Evolutionary conservation across 1,140 invertebrate genomes (phyloP).

Genomic region (Euura saliciscinereae): DNA sequence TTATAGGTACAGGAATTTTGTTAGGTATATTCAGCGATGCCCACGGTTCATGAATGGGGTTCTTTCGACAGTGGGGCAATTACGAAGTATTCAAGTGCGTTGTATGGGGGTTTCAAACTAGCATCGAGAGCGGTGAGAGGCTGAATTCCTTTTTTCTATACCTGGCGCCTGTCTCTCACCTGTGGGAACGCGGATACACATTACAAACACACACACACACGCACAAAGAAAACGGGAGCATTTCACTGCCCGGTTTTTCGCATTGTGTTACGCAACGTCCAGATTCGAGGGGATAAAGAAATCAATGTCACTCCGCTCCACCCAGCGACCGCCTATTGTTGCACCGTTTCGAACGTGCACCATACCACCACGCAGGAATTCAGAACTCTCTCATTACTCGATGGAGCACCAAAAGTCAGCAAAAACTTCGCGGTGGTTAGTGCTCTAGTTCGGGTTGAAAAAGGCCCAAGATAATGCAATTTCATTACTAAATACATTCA

Average conservation of each 20-base stretch:
- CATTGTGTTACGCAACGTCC: slow-evolving; percentile 45
- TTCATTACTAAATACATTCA: too few relatives aligned
- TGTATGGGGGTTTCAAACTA: slow-evolving; percentile 29
- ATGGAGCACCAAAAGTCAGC: too few relatives aligned
- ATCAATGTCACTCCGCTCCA: slow-evolving; percentile 2
- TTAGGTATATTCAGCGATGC: neutral
- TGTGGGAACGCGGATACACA: slow-evolving; percentile 49
- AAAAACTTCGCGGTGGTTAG: too few relatives aligned
- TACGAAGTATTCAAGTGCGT: slow-evolving; percentile 45
- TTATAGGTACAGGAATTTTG: neutral
- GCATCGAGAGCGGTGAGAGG: neutral
- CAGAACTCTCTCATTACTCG: too few relatives aligned
- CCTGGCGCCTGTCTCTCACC: slow-evolving; percentile 49
- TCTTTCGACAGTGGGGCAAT: slow-evolving; percentile 36
- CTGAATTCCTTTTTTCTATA: slow-evolving; percentile 26
- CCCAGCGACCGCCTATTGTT: neutral
- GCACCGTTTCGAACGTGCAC: too few relatives aligned
- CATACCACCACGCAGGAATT: too few relatives aligned
- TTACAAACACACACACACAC: neutral
- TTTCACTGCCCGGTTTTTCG: slow-evolving; percentile 30
- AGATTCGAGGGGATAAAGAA: neutral
- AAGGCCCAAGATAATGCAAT: too few relatives aligned
- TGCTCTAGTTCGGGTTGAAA: too few relatives aligned
- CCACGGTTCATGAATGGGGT: slow-evolving; percentile 27
- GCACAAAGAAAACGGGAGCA: slow-evolving; percentile 25